phyloP scores from a whole-genome alignment of 2,797 vertebrate species.

The Psittacula echo region DNA sequence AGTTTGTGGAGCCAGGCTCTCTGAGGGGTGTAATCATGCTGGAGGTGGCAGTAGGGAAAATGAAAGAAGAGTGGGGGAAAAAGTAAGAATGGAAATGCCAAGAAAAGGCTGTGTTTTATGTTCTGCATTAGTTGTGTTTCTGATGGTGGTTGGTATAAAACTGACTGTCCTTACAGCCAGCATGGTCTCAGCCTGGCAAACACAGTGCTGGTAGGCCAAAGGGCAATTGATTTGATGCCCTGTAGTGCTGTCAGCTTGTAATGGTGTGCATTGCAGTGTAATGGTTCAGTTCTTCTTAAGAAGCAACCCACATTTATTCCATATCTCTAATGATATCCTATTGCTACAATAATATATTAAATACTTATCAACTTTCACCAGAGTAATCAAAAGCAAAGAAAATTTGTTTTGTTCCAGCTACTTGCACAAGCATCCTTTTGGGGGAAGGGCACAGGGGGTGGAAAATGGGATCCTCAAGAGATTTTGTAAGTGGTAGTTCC shows the following conservation, averaged over 20 bases:
- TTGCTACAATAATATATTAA: background rate
- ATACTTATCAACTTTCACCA: background rate
- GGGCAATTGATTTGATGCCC: too few relatives aligned
- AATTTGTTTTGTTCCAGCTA: fast-evolving
- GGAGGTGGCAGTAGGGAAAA: background rate
- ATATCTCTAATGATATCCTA: background rate
- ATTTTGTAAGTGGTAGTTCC: background rate
- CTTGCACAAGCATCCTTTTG: background rate
- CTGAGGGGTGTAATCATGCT: background rate
- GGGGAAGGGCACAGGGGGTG: background rate
- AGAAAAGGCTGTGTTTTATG: too few relatives aligned
- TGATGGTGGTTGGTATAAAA: background rate
- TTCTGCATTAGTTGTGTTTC: fast-evolving
- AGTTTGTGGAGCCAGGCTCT: too few relatives aligned
- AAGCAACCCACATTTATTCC: background rate
- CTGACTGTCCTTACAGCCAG: background rate
- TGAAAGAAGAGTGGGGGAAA: background rate
- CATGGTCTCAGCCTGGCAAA: background rate
- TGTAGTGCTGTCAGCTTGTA: background rate
- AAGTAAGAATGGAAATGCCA: background rate
- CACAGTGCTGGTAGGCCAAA: too few relatives aligned
- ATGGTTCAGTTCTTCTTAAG: background rate
- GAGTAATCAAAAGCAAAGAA: background rate
- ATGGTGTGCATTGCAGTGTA: fast-evolving
- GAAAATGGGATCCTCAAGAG: background rate